Evolutionary conservation across 2,797 vertebrate species (phyloP).

Genomic region (Silurus aristotelis): DNA sequence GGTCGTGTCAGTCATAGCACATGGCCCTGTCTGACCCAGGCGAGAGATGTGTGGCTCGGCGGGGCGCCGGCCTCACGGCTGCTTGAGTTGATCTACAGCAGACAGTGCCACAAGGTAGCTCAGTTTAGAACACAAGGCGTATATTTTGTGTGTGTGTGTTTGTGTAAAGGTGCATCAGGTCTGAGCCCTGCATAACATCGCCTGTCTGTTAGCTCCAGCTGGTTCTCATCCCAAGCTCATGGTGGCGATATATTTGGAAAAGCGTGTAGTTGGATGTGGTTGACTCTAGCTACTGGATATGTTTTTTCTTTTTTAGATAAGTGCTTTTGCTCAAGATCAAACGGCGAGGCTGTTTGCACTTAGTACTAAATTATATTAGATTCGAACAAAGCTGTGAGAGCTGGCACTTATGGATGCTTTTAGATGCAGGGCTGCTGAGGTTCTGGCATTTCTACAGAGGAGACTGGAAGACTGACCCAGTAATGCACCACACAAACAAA

Average conservation of each 20-base stretch:
- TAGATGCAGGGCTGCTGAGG: slow-evolving; percentile 34
- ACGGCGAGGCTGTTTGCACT: slow-evolving; percentile 32
- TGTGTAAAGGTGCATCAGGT: slow-evolving; percentile 31
- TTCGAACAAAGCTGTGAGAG: slow-evolving; percentile 28
- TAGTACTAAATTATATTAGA: slow-evolving; percentile 47
- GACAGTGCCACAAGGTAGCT: slow-evolving; percentile 42
- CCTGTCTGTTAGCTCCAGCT: slow-evolving; percentile 15
- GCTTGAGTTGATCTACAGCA: slow-evolving; percentile 43
- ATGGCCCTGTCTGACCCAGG: slow-evolving; percentile 18
- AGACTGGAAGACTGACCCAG: slow-evolving; percentile 34
- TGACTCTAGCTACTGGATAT: slow-evolving; percentile 16
- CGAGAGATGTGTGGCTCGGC: slow-evolving; percentile 20
- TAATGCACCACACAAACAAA: slow-evolving; percentile 45
- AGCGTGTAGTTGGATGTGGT: slow-evolving; percentile 30
- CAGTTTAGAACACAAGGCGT: slow-evolving; percentile 21
- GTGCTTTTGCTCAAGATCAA: slow-evolving; percentile 50
- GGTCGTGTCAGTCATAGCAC: slow-evolving; percentile 1
- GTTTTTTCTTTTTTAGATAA: slow-evolving; percentile 36
- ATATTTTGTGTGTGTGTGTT: slow-evolving; percentile 11
- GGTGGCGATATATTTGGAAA: slow-evolving; percentile 26
- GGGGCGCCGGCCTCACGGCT: slow-evolving; percentile 9
- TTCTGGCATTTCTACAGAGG: slow-evolving; percentile 39
- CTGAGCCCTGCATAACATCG: slow-evolving; percentile 35
- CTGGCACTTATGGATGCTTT: slow-evolving; percentile 38
- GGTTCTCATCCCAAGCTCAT: slow-evolving; percentile 24